These are phyloP conservation scores for Thereva nobilitata DNA, from an alignment of 2,888 invertebrate species.

Conservation along the genomic window DNA sequence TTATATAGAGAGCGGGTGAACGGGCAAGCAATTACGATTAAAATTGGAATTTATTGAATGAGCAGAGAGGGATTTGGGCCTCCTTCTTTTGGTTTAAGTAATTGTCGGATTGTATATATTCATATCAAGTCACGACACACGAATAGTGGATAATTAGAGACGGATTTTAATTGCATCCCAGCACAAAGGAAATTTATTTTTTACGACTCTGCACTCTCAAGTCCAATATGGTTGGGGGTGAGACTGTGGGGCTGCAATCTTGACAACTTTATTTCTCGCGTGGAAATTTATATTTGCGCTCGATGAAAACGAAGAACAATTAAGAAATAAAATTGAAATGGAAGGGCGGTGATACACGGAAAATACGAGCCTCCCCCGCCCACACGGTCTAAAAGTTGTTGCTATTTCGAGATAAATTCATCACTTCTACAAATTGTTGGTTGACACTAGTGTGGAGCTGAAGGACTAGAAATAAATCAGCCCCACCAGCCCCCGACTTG, in stretches of 20 bases:
- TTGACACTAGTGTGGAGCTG: constrained; percentile 21
- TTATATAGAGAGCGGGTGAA: constrained; percentile 3
- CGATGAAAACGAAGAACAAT: too few relatives aligned
- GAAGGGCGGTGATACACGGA: too few relatives aligned
- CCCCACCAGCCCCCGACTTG: constrained; percentile 3
- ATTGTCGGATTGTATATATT: constrained; percentile 15
- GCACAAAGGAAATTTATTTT: too few relatives aligned
- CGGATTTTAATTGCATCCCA: constrained; percentile 21
- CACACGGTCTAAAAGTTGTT: constrained; percentile 8
- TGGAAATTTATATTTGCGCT: too few relatives aligned
- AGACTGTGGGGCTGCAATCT: too few relatives aligned
- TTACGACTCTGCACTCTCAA: too few relatives aligned
- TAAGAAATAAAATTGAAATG: too few relatives aligned
- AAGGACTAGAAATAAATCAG: constrained; percentile 28
- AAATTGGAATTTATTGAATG: constrained; percentile 41
- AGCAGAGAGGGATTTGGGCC: constrained; percentile 3
- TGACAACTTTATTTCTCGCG: too few relatives aligned
- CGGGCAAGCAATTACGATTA: constrained; percentile 36
- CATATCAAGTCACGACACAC: constrained; percentile 21
- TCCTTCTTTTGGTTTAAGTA: constrained; percentile 24
- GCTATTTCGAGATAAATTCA: constrained; percentile 28
- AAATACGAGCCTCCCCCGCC: not conserved
- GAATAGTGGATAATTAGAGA: constrained; percentile 27
- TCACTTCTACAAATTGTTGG: constrained; percentile 28
- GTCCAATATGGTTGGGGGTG: too few relatives aligned